phyloP scores from a whole-genome alignment of 2,797 vertebrate genomes.

The Macroramphosus scolopax region DNA sequence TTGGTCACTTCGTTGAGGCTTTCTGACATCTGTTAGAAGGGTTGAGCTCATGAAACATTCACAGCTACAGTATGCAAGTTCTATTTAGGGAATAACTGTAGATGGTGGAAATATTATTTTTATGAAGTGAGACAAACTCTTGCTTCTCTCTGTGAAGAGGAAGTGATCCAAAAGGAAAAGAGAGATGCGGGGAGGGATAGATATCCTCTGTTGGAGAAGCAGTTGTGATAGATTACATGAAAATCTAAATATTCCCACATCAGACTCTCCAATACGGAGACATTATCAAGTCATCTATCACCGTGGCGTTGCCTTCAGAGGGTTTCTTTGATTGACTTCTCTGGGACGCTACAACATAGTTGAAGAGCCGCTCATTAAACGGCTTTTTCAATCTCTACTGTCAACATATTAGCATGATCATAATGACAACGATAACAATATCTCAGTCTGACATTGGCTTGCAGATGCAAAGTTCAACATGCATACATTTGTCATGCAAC shows the following conservation, averaged over 20 bases:
- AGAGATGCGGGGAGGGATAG: slow-evolving; percentile 17
- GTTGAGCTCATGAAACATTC: slow-evolving; percentile 45
- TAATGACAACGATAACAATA: too few species aligned
- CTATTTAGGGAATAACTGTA: slow-evolving; percentile 61
- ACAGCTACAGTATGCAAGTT: slow-evolving; percentile 31
- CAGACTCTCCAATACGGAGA: too few species aligned
- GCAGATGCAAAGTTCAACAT: too few species aligned
- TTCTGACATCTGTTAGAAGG: slow-evolving; percentile 59
- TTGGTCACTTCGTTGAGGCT: slow-evolving; percentile 32
- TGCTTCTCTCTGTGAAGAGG: slow-evolving; percentile 18
- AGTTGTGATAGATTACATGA: slow-evolving; percentile 16
- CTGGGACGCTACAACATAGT: too few species aligned
- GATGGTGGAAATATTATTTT: slow-evolving; percentile 64
- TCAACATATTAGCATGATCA: too few species aligned
- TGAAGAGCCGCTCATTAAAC: too few species aligned
- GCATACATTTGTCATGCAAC: too few species aligned
- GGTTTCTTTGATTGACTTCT: too few species aligned
- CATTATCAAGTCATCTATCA: too few species aligned
- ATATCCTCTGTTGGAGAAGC: slow-evolving; percentile 25
- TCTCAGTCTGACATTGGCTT: too few species aligned
- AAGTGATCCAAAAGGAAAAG: slow-evolving; percentile 32
- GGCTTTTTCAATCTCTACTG: too few species aligned
- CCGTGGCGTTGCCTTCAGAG: too few species aligned
- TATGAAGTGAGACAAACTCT: slow-evolving; percentile 61
- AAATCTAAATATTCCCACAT: slow-evolving; percentile 8